Evolutionary conservation across 2,888 invertebrate genomes (phyloP).

Genomic region (Leptogaster cylindrica): DNA sequence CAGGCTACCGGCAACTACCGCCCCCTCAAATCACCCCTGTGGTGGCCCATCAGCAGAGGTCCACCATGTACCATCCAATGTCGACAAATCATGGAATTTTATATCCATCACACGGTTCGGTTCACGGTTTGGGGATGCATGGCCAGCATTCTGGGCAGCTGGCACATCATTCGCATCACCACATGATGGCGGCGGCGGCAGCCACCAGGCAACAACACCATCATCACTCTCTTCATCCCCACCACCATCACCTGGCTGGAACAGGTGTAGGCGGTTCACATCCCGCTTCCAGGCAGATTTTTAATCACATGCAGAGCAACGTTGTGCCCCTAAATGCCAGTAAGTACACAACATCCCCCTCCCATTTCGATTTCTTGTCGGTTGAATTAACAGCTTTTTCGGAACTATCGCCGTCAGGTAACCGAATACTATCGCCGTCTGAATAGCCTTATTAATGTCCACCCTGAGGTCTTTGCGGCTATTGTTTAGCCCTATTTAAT

Average conservation of each 20-base stretch:
- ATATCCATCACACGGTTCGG: slow-evolving; percentile 61
- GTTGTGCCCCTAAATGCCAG: slow-evolving; percentile 62
- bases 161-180: slow-evolving; percentile 49
- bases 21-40: slow-evolving; percentile 51
- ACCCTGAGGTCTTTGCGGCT: slow-evolving; percentile 2
- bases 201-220: slow-evolving; percentile 48
- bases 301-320: slow-evolving; percentile 60
- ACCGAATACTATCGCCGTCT: neutral
- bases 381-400: slow-evolving; percentile 10
- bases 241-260: slow-evolving; percentile 52
- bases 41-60: slow-evolving; percentile 43
- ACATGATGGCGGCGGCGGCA: slow-evolving; percentile 48
- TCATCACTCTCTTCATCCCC: slow-evolving; percentile 36
- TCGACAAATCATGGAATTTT: slow-evolving; percentile 59
- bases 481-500: slow-evolving; percentile 28
- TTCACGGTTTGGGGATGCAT: slow-evolving; percentile 58
- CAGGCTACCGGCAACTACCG: slow-evolving; percentile 53
- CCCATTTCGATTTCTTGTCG: neutral
- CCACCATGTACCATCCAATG: slow-evolving; percentile 59
- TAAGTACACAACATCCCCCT: slow-evolving; percentile 55
- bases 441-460: slow-evolving; percentile 28
- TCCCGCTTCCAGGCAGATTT: slow-evolving; percentile 58
- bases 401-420: slow-evolving; percentile 13
- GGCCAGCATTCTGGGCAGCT: slow-evolving; percentile 54
- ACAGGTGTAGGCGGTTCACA: slow-evolving; percentile 61